These are phyloP conservation scores for Diorhabda elongata DNA, from an alignment of 1,140 invertebrate genomes.

Conservation along the genomic window DNA sequence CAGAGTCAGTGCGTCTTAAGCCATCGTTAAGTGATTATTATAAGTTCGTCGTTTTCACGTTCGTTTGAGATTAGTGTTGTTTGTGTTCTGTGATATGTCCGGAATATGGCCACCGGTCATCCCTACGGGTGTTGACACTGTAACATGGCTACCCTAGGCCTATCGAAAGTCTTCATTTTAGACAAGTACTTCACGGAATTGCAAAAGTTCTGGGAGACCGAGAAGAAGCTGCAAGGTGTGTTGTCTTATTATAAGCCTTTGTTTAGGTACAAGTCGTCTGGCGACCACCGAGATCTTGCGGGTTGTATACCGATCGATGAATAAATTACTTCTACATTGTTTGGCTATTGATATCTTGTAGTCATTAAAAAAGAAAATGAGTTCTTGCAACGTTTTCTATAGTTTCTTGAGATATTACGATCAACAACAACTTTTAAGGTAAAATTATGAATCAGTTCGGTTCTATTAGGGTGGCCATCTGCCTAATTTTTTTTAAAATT, in stretches of 20 bases:
- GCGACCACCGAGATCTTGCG: not conserved
- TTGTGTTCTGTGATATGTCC: constrained; percentile 30
- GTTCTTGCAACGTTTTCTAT: too few relatives aligned
- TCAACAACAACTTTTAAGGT: too few relatives aligned
- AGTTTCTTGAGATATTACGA: too few relatives aligned
- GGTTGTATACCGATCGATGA: not conserved
- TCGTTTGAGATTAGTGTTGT: constrained; percentile 15
- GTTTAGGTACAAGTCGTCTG: constrained; percentile 1
- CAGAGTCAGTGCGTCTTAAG: constrained; percentile 27
- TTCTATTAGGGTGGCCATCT: too few relatives aligned
- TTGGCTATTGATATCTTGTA: too few relatives aligned
- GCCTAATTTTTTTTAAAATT: too few relatives aligned
- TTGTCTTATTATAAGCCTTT: constrained; percentile 18
- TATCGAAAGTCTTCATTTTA: constrained; percentile 94
- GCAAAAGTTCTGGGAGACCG: constrained; percentile 95
- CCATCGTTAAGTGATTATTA: constrained; percentile 21
- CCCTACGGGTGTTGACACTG: constrained; percentile 29
- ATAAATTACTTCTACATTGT: too few relatives aligned
- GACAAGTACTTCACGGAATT: constrained; percentile 95
- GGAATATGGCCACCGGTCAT: constrained; percentile 36
- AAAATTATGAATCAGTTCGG: too few relatives aligned
- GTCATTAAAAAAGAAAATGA: too few relatives aligned
- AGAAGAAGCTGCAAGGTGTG: constrained; percentile 91
- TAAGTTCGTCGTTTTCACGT: constrained; percentile 19
- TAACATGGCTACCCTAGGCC: constrained; percentile 83